phyloP scores from a whole-genome alignment of 2,888 invertebrate genomes.

The Campoplex capitator region DNA sequence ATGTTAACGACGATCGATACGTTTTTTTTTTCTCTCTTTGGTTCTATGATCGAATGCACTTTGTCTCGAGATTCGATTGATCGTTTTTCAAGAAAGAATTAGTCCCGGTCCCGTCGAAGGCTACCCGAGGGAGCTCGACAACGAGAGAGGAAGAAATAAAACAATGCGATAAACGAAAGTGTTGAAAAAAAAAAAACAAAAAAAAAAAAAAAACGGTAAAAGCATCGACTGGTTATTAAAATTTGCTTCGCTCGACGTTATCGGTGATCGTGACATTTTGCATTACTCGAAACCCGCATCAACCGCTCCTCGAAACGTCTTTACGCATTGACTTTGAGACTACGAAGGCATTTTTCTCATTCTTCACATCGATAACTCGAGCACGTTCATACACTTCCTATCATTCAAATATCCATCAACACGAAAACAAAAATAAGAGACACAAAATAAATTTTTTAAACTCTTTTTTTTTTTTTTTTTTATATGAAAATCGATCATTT shows the following conservation, averaged over 20 bases:
- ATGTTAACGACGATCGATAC: neutral
- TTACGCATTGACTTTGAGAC: neutral
- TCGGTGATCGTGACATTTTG: conserved; percentile 51
- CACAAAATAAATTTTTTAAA: neutral
- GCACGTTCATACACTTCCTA: neutral
- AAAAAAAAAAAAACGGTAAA: neutral
- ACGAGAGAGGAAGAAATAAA: conserved; percentile 14
- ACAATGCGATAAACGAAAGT: conserved; percentile 35
- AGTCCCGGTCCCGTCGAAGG: conserved; percentile 33
- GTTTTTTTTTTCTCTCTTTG: neutral
- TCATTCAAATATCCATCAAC: neutral
- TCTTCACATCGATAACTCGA: conserved; percentile 3
- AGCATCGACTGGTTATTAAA: neutral
- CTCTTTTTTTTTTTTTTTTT: too few species aligned
- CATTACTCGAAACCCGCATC: conserved; percentile 14
- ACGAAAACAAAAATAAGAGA: neutral
- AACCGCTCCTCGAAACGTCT: neutral
- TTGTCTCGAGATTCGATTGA: conserved; percentile 3
- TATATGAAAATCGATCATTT: neutral
- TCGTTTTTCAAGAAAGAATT: conserved; percentile 23
- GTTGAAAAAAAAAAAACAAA: neutral
- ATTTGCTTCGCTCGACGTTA: conserved; percentile 21
- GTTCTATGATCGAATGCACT: neutral
- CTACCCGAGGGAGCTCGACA: neutral
- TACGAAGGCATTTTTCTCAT: neutral